A percentile compares a stretch with the other conserved stretches of the same genome.
Evolutionary conservation across 2,113 vertebrate genomes (phyloP).

Genomic region (Phycodurus eques): DNA sequence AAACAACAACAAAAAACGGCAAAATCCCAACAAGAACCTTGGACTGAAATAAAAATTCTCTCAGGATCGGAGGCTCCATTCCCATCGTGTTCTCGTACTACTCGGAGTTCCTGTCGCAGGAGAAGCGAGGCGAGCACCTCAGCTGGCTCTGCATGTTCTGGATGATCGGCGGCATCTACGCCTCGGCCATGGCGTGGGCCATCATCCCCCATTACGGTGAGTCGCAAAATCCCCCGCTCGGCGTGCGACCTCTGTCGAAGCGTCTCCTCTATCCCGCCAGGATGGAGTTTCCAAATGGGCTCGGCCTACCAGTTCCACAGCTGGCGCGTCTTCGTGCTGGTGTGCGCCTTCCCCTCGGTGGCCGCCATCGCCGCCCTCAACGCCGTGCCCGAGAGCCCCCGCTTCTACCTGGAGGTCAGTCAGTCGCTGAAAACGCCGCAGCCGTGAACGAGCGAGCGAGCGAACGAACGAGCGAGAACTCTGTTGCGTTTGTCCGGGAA

Average conservation of each 20-base stretch:
- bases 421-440: not conserved
- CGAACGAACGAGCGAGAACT: not conserved
- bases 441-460: not conserved
- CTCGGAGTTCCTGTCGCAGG: constrained; percentile 94
- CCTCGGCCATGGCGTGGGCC: constrained; percentile 96
- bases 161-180: constrained; percentile 98
- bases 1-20: not conserved
- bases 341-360: constrained; percentile 91
- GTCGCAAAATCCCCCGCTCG: constrained; percentile 2
- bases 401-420: constrained; percentile 91
- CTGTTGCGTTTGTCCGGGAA: not conserved
- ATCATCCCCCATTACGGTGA: constrained; percentile 98
- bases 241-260: not conserved
- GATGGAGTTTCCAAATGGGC: constrained; percentile 99
- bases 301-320: constrained; percentile 98
- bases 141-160: constrained; percentile 99
- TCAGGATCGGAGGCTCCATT: constrained; percentile 93
- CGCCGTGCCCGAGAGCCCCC: constrained; percentile 93
- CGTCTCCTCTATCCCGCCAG: constrained; percentile 55
- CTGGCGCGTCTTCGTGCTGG: constrained; percentile 96
- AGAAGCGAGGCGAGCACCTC: constrained; percentile 94
- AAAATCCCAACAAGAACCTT: not conserved
- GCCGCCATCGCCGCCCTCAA: constrained; percentile 91
- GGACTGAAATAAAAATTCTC: not conserved
- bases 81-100: constrained; percentile 98